Evolutionary conservation across 2,113 vertebrate genomes (phyloP), one percentile per base, ranked within the genome.

Genomic region (Silurus glanis): DNA sequence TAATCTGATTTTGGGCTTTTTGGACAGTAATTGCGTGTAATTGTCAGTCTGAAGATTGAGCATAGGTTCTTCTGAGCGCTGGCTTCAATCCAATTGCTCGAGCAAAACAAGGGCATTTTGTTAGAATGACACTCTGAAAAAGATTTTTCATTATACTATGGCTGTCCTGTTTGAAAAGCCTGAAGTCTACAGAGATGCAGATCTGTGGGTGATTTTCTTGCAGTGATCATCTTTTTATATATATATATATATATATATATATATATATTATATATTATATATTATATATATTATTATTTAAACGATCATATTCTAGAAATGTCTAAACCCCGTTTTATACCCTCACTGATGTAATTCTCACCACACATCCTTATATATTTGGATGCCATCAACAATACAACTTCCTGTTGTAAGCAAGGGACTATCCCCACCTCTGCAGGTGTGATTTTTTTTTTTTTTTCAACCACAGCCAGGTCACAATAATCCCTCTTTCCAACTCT

Each of bases 1-100:
- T 80, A 85, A 85, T 85, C 84, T 80, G 69, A 85, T 80, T 85
- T 80, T 9, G 25, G n/a, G 19, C 74, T 79, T 62, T 79, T 83
- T 69, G 53, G 75, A 58, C 61, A 37, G 64, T 90, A 88, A 88
- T 90, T 88, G 85, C 17, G 14, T 72, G 55, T 88, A 90, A 90
- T 87, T 87, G 79, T 67, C 82, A 64, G 64, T 79, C 76, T 80
- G 83, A 84, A 85, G 61, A 83, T 88, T 85, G 49, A 49, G 21
- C 28, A 7, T 3, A 67, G 53, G 55, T 55, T 53, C 51, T 25
- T 78, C 61, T 17, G 53, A 61, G 75, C 23, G 53, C 19, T 67
- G 59, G 61, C 64, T 76, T 25, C 49, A 17, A 25, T 69, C 53
- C 75, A 67, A 67, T 58, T 66, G 78, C 74, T 79, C 12, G 49